These are phyloP conservation scores for Thaleichthys pacificus DNA, from an alignment of 2,797 vertebrate genomes.

Conservation along the genomic window DNA sequence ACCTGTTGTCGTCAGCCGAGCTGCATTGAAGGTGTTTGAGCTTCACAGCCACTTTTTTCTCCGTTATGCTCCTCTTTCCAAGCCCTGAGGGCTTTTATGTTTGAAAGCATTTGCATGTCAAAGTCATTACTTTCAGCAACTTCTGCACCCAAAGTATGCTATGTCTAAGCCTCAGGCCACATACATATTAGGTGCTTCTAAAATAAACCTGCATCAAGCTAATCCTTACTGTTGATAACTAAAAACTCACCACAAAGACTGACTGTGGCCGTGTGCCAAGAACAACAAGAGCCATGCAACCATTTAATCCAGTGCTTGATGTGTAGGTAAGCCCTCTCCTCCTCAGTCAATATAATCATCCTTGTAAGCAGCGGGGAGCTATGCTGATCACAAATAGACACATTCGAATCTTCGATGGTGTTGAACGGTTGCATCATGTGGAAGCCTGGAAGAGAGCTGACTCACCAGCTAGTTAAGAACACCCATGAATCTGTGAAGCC, in stretches of 20 bases:
- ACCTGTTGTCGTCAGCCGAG: slow-evolving; percentile 5
- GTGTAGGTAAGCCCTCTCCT: background rate
- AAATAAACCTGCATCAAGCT: background rate
- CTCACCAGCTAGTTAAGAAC: slow-evolving; percentile 8
- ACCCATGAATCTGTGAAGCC: background rate
- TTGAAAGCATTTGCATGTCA: slow-evolving; percentile 26
- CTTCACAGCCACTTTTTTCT: slow-evolving; percentile 18
- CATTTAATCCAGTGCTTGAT: background rate
- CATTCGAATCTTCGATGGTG: background rate
- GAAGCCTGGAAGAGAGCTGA: slow-evolving; percentile 7
- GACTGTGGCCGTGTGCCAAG: background rate
- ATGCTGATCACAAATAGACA: background rate
- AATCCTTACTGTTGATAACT: background rate
- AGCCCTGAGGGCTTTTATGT: slow-evolving; percentile 7
- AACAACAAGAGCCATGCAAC: background rate
- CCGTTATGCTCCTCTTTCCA: background rate
- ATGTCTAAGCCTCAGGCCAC: background rate
- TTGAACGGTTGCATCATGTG: slow-evolving; percentile 3
- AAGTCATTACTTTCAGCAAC: background rate
- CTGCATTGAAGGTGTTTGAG: background rate
- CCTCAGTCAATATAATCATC: background rate
- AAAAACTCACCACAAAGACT: background rate
- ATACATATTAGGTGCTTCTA: background rate
- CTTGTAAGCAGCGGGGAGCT: background rate
- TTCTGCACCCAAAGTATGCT: background rate